Evolutionary conservation across 92 coral and sea anemone genomes (phyloP), one percentile per base, ranked within the genome.

Genomic region (Umimayanthus kanabou): DNA sequence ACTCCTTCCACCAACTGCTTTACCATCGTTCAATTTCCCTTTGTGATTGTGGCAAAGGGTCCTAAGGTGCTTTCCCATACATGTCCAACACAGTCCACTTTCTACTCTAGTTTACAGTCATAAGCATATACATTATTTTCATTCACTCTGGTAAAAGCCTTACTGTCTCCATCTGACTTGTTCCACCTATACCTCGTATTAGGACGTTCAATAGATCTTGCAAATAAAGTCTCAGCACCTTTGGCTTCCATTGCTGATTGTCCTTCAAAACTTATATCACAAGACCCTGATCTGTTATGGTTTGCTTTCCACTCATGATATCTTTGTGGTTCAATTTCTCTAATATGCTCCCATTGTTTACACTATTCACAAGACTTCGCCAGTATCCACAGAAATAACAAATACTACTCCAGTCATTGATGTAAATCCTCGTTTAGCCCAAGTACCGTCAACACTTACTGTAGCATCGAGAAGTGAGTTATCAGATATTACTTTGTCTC

Each of bases 341-440:
- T 55, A 65, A 73, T 39, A 5, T 76, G 39, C 50, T 75, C 23
- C 65, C 82, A 81, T 14, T 3, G 66, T 18, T 49, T 49, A 14
- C 88, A 89, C 23, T 88, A 72, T 25, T 72, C 81, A 80, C 91
- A 88, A 70, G 5, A 84, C 77, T 42, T 84, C 79, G 37, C 87
- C 87, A 84, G 77, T 84, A 79, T 84, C 87, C 79, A 84, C 40
- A 33, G 87, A 84, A 66, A 84, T 70, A n/a, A 84, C 87, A 84
- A 84, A 84, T 16, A 66, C 87, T 23, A 84, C 79, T 67, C 77
- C 87, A 84, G 58, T 84, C 77, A 67, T 43, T 39, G 87, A 84
- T 39, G 77, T 84, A 43, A 82, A 45, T 45, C 49, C 9, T 45
- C 49, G 49, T 45, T 45, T 45, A 45, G 49, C 5, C 49, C 49